Conservation (phyloP, 1,140 invertebrate genomes). For the Rhagoletis pomonella region DNA sequence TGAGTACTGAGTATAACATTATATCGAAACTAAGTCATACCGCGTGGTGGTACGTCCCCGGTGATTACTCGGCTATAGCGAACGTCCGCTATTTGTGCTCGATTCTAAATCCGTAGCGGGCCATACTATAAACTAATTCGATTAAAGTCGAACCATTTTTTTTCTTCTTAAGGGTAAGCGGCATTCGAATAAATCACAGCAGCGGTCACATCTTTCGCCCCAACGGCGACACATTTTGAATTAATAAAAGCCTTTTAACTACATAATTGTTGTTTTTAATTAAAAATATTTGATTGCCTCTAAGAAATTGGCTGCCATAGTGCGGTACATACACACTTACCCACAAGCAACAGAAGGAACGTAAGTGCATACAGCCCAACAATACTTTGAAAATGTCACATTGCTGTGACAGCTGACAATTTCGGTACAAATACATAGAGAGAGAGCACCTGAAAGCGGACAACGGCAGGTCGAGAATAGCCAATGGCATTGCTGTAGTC, state of each 20-base stretch:
- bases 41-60: too few relatives aligned
- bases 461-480: neutral
- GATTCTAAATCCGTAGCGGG: too few relatives aligned
- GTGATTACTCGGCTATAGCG: too few relatives aligned
- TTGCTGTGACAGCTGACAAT: slow-evolving; percentile 51
- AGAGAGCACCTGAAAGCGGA: neutral
- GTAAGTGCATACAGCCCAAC: neutral
- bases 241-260: slow-evolving; percentile 13
- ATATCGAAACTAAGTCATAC: too few relatives aligned
- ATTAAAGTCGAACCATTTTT: too few relatives aligned
- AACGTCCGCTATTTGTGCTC: too few relatives aligned
- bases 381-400: slow-evolving; percentile 45
- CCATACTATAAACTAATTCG: too few relatives aligned
- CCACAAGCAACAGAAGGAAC: neutral
- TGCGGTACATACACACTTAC: neutral
- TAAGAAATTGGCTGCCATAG: neutral
- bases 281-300: slow-evolving; percentile 43
- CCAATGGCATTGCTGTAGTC: neutral
- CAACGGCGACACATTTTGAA: neutral
- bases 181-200: neutral
- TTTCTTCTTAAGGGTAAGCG: neutral
- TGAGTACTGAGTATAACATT: too few relatives aligned
- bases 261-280: slow-evolving; percentile 22
- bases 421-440: neutral
- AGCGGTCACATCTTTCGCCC: neutral